Conservation (phyloP, 2,113 vertebrate species). For the Origma solitaria region DNA sequence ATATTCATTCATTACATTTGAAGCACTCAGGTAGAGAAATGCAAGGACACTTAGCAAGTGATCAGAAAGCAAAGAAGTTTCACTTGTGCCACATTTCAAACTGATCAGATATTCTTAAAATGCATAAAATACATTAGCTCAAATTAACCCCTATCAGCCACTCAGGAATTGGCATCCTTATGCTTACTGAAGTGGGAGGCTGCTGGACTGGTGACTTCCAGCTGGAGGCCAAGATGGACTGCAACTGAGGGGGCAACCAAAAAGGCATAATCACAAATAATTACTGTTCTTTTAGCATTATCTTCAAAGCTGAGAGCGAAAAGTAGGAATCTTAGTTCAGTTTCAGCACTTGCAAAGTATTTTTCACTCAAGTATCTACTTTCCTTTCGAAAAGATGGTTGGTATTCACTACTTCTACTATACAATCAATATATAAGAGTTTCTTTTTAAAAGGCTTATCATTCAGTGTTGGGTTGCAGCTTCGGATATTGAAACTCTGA, state of each 20-base stretch:
- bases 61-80: neutral
- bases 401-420: neutral
- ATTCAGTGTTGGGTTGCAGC: neutral
- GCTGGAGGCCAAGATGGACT: neutral
- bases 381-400: neutral
- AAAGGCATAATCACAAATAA: neutral
- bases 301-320: neutral
- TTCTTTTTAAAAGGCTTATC: neutral
- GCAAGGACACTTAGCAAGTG: neutral
- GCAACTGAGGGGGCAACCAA: neutral
- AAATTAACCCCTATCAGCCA: neutral
- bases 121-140: neutral
- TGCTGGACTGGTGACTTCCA: neutral
- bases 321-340: neutral
- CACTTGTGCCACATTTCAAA: neutral
- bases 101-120: neutral
- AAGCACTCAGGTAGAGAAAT: conserved; percentile 2
- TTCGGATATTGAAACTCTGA: neutral
- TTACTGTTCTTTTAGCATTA: neutral
- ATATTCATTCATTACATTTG: conserved; percentile 15
- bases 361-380: neutral
- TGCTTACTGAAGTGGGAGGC: fast-evolving
- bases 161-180: neutral
- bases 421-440: neutral
- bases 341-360: neutral